phyloP scores from a whole-genome alignment of 2,113 vertebrate species.

The Phylloscopus trochilus region DNA sequence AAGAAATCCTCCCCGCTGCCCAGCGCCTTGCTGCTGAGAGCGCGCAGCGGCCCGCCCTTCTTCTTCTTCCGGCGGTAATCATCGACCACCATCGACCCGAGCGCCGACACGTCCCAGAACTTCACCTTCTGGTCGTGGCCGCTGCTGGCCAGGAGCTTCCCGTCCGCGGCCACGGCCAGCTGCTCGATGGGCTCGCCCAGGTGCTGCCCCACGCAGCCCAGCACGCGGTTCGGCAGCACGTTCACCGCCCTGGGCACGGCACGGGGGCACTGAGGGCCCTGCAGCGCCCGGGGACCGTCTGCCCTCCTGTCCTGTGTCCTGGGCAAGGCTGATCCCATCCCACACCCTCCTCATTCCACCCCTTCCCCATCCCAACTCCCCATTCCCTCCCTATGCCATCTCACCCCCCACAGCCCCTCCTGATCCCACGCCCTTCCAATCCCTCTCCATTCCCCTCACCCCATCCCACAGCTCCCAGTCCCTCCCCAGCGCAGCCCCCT shows the following conservation, averaged over 20 bases:
- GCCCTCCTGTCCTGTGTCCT: neutral
- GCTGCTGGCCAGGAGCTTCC: constrained; percentile 84
- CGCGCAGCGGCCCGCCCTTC: constrained; percentile 78
- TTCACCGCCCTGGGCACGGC: constrained; percentile 80
- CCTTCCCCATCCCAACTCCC: too few species aligned
- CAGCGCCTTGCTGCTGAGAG: constrained; percentile 84
- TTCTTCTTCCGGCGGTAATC: constrained; percentile 90
- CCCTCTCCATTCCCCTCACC: neutral
- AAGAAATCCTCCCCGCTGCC: constrained; percentile 87
- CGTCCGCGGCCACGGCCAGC: constrained; percentile 77
- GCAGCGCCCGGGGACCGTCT: neutral
- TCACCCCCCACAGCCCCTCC: neutral
- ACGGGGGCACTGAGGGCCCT: neutral
- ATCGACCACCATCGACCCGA: constrained; percentile 74
- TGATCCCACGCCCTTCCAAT: neutral
- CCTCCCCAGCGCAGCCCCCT: neutral
- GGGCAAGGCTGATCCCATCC: accelerated
- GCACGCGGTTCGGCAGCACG: constrained; percentile 88
- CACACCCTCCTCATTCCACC: neutral
- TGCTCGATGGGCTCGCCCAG: constrained; percentile 87
- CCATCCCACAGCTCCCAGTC: neutral
- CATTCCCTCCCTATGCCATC: too few species aligned
- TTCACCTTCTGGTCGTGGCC: constrained; percentile 92
- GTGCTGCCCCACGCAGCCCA: constrained; percentile 92
- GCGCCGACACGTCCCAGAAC: constrained; percentile 88